Percentiles rank a stretch among this genome's conserved stretches.
These are phyloP conservation scores for Pelvicachromis taeniatus DNA, from an alignment of 2,113 vertebrate species.

Conservation along the genomic window DNA sequence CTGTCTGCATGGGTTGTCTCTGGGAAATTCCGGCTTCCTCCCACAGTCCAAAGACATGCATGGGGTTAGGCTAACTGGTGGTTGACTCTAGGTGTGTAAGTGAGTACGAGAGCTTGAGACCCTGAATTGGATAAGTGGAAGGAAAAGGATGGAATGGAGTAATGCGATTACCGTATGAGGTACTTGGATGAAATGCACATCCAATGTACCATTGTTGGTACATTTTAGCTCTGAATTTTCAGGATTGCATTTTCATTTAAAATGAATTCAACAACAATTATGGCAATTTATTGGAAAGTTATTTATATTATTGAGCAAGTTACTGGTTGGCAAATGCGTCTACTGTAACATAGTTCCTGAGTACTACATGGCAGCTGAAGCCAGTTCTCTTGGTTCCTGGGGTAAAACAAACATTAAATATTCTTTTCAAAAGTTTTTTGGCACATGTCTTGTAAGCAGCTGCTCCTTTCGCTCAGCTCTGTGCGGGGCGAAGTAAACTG, in stretches of 20 bases:
- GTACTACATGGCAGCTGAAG: neutral
- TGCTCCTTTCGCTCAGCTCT: neutral
- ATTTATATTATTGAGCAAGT: neutral
- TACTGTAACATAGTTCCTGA: neutral
- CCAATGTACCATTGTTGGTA: neutral
- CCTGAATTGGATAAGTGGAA: neutral
- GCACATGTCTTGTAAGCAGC: neutral
- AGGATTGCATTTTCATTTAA: neutral
- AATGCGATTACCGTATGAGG: neutral
- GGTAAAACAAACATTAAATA: neutral
- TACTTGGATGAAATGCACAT: neutral
- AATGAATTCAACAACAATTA: neutral
- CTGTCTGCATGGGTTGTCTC: neutral
- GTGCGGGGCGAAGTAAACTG: constrained; percentile 25
- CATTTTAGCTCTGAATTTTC: neutral
- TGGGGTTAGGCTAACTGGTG: neutral
- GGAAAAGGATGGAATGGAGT: neutral
- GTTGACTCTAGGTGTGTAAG: neutral
- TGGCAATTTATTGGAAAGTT: neutral
- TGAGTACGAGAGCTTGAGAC: neutral
- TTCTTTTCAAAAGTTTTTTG: neutral
- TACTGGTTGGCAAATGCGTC: neutral
- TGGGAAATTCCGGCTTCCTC: neutral
- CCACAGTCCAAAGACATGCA: neutral
- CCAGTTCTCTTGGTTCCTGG: neutral